A percentile compares a stretch with the other conserved stretches of the same genome.
Conservation (phyloP, 2,113 vertebrate genomes). For the Entomyzon cyanotis region DNA sequence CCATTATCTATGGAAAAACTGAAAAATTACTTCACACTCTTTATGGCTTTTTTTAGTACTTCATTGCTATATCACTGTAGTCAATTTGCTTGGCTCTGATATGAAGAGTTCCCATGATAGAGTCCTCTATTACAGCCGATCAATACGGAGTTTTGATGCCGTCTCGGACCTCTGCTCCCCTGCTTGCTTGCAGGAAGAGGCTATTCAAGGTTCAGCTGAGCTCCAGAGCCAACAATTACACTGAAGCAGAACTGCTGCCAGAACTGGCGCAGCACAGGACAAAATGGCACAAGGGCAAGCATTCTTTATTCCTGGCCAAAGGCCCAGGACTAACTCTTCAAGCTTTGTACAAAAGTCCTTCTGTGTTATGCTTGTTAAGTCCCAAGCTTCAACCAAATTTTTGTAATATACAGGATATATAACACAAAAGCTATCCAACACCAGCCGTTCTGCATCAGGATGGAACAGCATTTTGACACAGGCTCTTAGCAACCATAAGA, state of each 20-base stretch:
- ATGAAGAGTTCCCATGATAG: constrained; percentile 46
- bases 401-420: constrained; percentile 2
- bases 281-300: constrained; percentile 67
- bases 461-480: constrained; percentile 4
- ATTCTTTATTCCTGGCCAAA: constrained; percentile 63
- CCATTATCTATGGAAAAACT: constrained; percentile 56
- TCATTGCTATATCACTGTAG: neutral
- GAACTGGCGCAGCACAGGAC: constrained; percentile 34
- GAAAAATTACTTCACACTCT: constrained; percentile 48
- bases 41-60: constrained; percentile 48
- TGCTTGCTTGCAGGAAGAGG: constrained; percentile 55
- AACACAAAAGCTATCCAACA: neutral
- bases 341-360: constrained; percentile 53
- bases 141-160: constrained; percentile 47
- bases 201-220: constrained; percentile 38
- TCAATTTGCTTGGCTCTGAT: constrained; percentile 34
- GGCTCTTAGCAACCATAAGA: neutral
- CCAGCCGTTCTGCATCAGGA: neutral
- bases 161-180: neutral
- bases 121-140: constrained; percentile 57
- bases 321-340: constrained; percentile 60
- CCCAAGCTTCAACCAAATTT: constrained; percentile 47
- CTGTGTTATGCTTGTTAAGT: constrained; percentile 50
- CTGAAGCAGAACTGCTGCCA: constrained; percentile 50
- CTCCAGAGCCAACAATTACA: constrained; percentile 62